These are phyloP conservation scores for Encarsia formosa DNA, from an alignment of 2,888 invertebrate genomes.

Conservation along the genomic window DNA sequence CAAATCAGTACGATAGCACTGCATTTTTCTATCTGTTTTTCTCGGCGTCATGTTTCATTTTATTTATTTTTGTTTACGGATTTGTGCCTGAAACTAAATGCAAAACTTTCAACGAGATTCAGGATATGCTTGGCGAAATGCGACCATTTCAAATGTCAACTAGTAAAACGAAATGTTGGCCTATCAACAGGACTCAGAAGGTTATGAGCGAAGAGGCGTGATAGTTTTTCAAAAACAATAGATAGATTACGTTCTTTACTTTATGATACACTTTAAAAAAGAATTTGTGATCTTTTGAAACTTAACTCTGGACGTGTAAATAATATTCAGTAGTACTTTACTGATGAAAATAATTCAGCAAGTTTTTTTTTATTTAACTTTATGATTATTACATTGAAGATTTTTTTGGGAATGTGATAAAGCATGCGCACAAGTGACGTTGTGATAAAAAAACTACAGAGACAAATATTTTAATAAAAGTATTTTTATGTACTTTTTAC, in stretches of 20 bases:
- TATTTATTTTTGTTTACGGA: conserved; percentile 40
- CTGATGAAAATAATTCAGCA: no score
- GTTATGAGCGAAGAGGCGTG: conserved; percentile 13
- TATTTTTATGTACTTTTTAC: no score
- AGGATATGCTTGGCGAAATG: conserved; percentile 34
- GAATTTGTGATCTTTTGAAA: no score
- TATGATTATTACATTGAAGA: no score
- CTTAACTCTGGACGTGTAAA: no score
- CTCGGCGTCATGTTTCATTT: conserved; percentile 38
- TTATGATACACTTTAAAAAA: no score
- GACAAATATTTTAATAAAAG: no score
- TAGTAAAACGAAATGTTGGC: neutral
- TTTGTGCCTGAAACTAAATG: conserved; percentile 47
- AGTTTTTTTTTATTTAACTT: no score
- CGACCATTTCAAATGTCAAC: conserved; percentile 9
- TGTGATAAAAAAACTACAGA: no score
- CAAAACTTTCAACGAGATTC: conserved; percentile 44
- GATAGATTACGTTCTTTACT: neutral
- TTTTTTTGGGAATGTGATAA: no score
- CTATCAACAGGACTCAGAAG: neutral
- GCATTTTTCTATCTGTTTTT: conserved; percentile 41
- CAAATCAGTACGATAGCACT: conserved; percentile 43
- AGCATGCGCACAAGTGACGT: no score
- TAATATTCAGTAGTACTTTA: no score
- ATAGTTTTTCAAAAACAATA: conserved; percentile 3